A percentile compares a stretch with the other conserved stretches of the same genome.
phyloP scores from a whole-genome alignment of 2,888 invertebrate genomes.

The Melieria omissa region DNA sequence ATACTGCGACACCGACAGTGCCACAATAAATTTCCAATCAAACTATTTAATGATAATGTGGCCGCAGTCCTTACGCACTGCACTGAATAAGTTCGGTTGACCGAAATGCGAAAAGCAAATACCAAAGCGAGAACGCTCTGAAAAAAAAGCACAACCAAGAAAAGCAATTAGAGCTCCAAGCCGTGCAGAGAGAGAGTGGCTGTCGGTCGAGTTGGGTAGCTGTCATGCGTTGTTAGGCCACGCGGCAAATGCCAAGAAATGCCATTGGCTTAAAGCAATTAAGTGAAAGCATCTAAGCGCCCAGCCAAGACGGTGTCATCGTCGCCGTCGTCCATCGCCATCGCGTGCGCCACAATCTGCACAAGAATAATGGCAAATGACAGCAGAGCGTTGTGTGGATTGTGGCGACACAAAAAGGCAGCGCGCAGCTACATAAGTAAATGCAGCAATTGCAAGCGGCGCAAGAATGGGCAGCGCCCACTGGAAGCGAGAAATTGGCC shows the following conservation, averaged over 20 bases:
- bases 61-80: neutral
- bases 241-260: neutral
- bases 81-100: slow-evolving; percentile 11
- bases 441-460: too few species aligned
- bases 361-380: neutral
- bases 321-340: neutral
- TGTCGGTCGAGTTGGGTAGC: neutral
- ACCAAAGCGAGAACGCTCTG: neutral
- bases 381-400: neutral
- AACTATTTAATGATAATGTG: slow-evolving; percentile 25
- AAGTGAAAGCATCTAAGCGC: slow-evolving; percentile 12
- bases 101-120: neutral
- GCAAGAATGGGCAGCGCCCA: neutral
- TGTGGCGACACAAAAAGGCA: too few species aligned
- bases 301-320: neutral
- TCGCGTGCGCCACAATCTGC: neutral
- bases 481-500: neutral
- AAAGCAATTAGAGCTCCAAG: neutral
- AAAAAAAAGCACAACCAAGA: neutral
- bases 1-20: neutral
- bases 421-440: too few species aligned
- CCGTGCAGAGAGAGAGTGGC: neutral
- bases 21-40: slow-evolving; percentile 27
- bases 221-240: too few species aligned
- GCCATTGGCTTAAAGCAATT: slow-evolving; percentile 36